Percentiles rank a stretch among this genome's conserved stretches.
Conservation (phyloP, 2,113 vertebrate genomes). For the Emydocephalus ijimae region DNA sequence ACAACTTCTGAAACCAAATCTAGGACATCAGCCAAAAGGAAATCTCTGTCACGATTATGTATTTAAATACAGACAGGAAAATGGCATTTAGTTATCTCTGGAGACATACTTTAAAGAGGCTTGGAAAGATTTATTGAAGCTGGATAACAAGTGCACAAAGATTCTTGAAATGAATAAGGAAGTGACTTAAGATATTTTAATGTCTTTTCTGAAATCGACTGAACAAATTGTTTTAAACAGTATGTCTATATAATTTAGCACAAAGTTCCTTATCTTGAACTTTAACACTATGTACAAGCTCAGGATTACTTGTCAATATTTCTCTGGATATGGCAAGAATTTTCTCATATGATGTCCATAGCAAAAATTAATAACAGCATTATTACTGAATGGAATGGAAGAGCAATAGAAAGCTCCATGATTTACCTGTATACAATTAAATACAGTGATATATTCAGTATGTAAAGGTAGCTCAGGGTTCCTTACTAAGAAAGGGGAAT, state of each 20-base stretch:
- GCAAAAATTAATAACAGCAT: not conserved
- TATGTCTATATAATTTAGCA: conserved; percentile 42
- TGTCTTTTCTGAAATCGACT: conserved; percentile 48
- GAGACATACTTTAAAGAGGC: conserved; percentile 55
- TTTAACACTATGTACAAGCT: conserved; percentile 54
- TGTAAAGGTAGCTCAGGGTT: not conserved
- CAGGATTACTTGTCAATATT: conserved; percentile 35
- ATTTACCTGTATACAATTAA: not conserved
- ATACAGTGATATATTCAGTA: not conserved
- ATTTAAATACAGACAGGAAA: conserved; percentile 65
- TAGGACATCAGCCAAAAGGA: conserved; percentile 60
- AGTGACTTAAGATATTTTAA: conserved; percentile 52
- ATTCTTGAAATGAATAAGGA: conserved; percentile 51
- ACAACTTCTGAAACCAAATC: conserved; percentile 51
- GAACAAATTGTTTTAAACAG: conserved; percentile 54
- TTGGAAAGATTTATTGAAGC: conserved; percentile 58
- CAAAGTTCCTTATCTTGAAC: conserved; percentile 53
- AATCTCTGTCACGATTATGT: conserved; percentile 59
- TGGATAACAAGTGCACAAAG: conserved; percentile 58
- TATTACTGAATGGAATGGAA: not conserved
- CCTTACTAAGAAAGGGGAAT: not conserved
- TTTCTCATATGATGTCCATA: not conserved
- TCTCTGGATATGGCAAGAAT: not conserved
- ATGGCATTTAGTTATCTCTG: conserved; percentile 59
- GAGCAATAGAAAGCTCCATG: not conserved